Percentiles rank a stretch among this genome's conserved stretches.
Evolutionary conservation across 1,140 invertebrate species (phyloP).

Genomic region (Papilio glaucus): DNA sequence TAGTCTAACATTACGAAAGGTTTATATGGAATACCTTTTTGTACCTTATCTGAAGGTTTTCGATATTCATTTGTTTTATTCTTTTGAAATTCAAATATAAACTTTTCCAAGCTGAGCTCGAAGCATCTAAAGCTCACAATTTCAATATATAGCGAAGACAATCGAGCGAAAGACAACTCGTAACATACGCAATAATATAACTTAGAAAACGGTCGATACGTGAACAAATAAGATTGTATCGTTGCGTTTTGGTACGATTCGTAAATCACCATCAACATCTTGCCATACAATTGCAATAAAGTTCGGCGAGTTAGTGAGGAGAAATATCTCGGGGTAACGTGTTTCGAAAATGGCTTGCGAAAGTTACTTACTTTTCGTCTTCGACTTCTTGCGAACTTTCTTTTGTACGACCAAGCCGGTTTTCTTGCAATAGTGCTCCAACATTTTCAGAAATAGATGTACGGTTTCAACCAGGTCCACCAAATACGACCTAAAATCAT

Average conservation of each 20-base stretch:
- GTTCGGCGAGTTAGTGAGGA: not conserved
- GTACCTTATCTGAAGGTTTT: too few relatives aligned
- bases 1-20: too few relatives aligned
- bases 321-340: not conserved
- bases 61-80: not conserved
- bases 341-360: constrained; percentile 10
- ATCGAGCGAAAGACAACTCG: not conserved
- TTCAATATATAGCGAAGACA: not conserved
- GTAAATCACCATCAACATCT: constrained; percentile 35
- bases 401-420: constrained; percentile 91
- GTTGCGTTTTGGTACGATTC: not conserved
- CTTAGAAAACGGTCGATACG: not conserved
- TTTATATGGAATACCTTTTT: too few relatives aligned
- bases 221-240: not conserved
- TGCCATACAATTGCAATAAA: constrained; percentile 9
- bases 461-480: constrained; percentile 94
- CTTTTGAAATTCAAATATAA: not conserved
- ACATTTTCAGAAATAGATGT: constrained; percentile 96
- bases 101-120: not conserved
- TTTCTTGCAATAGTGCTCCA: constrained; percentile 91
- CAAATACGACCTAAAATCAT: constrained; percentile 89
- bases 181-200: not conserved
- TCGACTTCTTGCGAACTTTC: constrained; percentile 83
- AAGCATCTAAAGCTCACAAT: not conserved
- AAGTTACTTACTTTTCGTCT: constrained; percentile 81